Evolutionary conservation across 2,888 invertebrate genomes (phyloP), one percentile per base, ranked within the genome.

Genomic region (Rhagium mordax): DNA sequence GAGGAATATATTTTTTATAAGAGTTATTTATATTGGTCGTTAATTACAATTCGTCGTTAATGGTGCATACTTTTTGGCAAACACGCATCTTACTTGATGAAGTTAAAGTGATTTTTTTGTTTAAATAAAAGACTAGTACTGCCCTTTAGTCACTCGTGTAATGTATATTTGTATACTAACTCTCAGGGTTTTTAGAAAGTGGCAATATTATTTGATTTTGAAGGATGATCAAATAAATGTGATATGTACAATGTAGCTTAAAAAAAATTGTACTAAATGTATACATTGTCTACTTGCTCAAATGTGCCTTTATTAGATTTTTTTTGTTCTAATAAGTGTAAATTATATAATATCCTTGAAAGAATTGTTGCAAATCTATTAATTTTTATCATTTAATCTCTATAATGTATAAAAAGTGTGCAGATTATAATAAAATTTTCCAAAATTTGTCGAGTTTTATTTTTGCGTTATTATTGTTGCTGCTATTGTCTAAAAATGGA

Each of bases 221-320:
- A 74, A 70, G 64, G 73, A 75, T 60, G 78, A 82, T 81, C 81
- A 82, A 82, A 76, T 83, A 79, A 83, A 82, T 84, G 83, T 84
- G 84, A 84, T 84, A 84, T 81, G 82, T 83, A 83, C 80, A 82
- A 83, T 79, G 80, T 83, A 82, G 83, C 79, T 81, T 81, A 72
- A 74, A 75, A 24, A 41, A 41, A 81, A 79, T 77, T 81, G 79
- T 81, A 81, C 80, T 78, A 81, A 81, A 82, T 84, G 84, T 85
- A 84, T 84, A 84, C 82, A 81, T 82, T 84, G 82, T 84, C 82
- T 81, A 84, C 84, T 85, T 86, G 86, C 86, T 87, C 87, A 87
- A 86, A 84, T 86, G 87, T 87, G 87, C 87, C 87, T 87, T 87
- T 83, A 81, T 80, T 84, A 82, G 79, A 81, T 78, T 78, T 61